These are phyloP conservation scores for Helicolenus hilgendorfi DNA, from an alignment of 2,797 vertebrate species.

Conservation along the genomic window DNA sequence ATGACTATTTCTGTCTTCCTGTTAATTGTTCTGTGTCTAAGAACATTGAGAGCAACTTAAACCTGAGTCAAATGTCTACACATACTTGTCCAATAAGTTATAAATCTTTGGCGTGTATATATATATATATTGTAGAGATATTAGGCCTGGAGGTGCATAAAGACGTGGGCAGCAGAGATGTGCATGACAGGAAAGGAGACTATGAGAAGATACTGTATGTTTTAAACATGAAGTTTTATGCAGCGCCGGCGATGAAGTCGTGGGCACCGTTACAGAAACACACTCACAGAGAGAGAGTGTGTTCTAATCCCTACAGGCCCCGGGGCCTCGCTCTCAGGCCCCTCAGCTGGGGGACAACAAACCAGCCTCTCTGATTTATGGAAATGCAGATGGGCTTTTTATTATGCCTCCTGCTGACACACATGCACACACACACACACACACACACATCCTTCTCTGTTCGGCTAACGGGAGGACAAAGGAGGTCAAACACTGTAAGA, in stretches of 20 bases:
- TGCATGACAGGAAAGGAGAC: neutral
- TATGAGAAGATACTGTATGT: slow-evolving; percentile 56
- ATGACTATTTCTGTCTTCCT: neutral
- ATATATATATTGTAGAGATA: neutral
- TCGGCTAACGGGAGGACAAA: slow-evolving; percentile 58
- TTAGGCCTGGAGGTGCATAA: neutral
- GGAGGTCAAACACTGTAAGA: slow-evolving; percentile 65
- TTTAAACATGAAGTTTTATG: slow-evolving; percentile 83
- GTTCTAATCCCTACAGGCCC: slow-evolving; percentile 76
- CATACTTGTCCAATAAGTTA: neutral
- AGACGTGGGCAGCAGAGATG: neutral
- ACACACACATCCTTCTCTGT: neutral
- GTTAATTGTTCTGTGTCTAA: neutral
- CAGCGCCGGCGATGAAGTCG: slow-evolving; percentile 67
- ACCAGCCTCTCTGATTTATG: slow-evolving; percentile 84
- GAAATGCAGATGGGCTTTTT: slow-evolving; percentile 80
- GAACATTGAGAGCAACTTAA: neutral
- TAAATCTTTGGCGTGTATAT: neutral
- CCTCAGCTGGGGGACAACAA: slow-evolving; percentile 80
- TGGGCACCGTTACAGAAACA: slow-evolving; percentile 18
- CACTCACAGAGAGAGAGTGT: slow-evolving; percentile 2
- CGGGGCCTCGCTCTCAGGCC: slow-evolving; percentile 79
- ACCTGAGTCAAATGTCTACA: neutral
- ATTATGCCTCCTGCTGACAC: slow-evolving; percentile 49
- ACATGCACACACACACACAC: slow-evolving; percentile 21